phyloP scores from a whole-genome alignment of 2,113 vertebrate species.

The Channa argus region DNA sequence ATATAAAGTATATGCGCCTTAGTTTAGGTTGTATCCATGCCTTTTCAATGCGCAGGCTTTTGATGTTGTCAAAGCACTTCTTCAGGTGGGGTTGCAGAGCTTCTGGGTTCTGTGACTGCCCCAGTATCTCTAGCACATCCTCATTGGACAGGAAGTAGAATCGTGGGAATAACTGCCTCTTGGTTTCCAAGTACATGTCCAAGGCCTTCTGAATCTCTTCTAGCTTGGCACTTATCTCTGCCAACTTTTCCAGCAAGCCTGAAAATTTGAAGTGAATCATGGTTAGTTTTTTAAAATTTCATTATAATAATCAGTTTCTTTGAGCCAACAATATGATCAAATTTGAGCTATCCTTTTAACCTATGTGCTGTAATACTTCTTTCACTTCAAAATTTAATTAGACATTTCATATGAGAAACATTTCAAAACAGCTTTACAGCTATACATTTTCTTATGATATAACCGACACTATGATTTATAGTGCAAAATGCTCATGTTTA shows the following conservation, averaged over 20 bases:
- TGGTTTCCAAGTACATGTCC: slow-evolving; percentile 91
- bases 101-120: slow-evolving; percentile 88
- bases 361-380: too few species aligned
- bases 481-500: too few species aligned
- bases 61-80: slow-evolving; percentile 93
- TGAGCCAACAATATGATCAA: too few species aligned
- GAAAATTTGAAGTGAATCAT: too few species aligned
- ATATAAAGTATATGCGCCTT: not conserved
- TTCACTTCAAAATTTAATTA: too few species aligned
- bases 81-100: slow-evolving; percentile 91
- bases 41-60: slow-evolving; percentile 85
- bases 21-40: slow-evolving; percentile 48
- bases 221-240: slow-evolving; percentile 84
- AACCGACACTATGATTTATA: too few species aligned
- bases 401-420: too few species aligned
- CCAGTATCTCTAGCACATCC: slow-evolving; percentile 90
- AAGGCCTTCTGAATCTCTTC: slow-evolving; percentile 91
- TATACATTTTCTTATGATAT: too few species aligned
- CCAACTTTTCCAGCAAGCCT: slow-evolving; percentile 86
- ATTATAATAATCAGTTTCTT: too few species aligned
- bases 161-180: slow-evolving; percentile 90
- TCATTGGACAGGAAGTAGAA: slow-evolving; percentile 94
- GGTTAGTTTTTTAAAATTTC: too few species aligned
- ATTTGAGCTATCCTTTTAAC: too few species aligned
- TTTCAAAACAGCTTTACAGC: too few species aligned